These are phyloP conservation scores for Baronia brevicornis DNA, from an alignment of 2,888 invertebrate species.

Conservation along the genomic window DNA sequence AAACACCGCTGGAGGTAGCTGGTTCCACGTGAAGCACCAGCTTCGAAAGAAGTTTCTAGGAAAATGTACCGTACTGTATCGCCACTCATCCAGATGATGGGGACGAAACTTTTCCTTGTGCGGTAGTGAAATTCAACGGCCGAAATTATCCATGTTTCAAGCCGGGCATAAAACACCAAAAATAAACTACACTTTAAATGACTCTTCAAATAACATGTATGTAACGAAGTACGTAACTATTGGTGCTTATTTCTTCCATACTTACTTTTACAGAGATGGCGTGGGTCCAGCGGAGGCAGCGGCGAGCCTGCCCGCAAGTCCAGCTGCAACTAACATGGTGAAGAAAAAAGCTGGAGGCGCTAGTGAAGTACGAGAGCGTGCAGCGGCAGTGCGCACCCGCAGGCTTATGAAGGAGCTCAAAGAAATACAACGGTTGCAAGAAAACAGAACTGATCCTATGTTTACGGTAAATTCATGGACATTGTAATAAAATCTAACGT, in stretches of 20 bases:
- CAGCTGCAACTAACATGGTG: constrained; percentile 59
- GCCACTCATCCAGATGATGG: no score
- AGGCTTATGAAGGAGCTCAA: constrained; percentile 90
- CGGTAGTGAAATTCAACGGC: no score
- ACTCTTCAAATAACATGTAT: no score
- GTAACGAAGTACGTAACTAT: neutral
- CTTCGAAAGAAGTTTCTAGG: no score
- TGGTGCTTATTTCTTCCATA: neutral
- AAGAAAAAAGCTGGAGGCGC: constrained; percentile 61
- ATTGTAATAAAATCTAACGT: neutral
- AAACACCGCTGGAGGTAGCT: no score
- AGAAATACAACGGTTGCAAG: constrained; percentile 85
- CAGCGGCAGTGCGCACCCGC: constrained; percentile 79
- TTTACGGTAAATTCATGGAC: constrained; percentile 77
- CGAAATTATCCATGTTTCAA: no score
- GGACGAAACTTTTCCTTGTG: no score
- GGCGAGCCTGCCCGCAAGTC: constrained; percentile 65
- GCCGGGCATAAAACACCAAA: no score
- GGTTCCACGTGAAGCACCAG: no score
- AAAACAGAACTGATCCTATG: constrained; percentile 80
- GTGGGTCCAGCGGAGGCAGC: constrained; percentile 67
- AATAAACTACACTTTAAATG: no score
- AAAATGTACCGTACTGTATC: no score
- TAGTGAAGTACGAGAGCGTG: constrained; percentile 58
- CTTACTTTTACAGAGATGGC: constrained; percentile 49